A percentile compares a stretch with the other conserved stretches of the same genome.
These are phyloP conservation scores for Venustaconcha ellipsiformis DNA, from an alignment of 1,140 invertebrate species.

Conservation along the genomic window DNA sequence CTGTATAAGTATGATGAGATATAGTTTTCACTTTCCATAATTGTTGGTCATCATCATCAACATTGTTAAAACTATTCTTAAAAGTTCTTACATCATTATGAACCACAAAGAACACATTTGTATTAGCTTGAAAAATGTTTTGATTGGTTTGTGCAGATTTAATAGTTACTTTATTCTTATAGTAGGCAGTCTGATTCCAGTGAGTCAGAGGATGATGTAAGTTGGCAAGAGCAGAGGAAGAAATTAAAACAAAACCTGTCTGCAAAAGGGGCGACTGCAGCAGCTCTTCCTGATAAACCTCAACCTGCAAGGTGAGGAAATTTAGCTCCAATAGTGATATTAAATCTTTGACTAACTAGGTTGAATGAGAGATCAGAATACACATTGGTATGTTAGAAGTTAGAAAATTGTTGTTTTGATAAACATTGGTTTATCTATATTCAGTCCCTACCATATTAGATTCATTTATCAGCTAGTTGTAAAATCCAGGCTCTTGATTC, in stretches of 20 bases:
- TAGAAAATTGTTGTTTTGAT: not conserved
- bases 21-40: too few relatives aligned
- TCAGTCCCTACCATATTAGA: not conserved
- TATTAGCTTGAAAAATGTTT: too few relatives aligned
- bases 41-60: too few relatives aligned
- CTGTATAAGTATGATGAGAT: too few relatives aligned
- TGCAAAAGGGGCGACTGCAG: constrained; percentile 31
- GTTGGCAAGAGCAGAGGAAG: constrained; percentile 52
- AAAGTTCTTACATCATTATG: too few relatives aligned
- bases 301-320: constrained; percentile 18
- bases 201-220: constrained; percentile 48
- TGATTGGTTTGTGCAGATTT: too few relatives aligned
- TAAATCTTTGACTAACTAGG: not conserved
- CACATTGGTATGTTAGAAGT: not conserved
- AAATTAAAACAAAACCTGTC: constrained; percentile 46
- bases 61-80: too few relatives aligned
- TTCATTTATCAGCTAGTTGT: not conserved
- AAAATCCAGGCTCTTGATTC: not conserved
- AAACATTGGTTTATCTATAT: not conserved
- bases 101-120: too few relatives aligned
- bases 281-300: constrained; percentile 31
- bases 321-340: not conserved
- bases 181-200: constrained; percentile 21
- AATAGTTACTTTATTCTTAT: too few relatives aligned
- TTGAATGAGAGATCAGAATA: constrained; percentile 1